A percentile compares a stretch with the other conserved stretches of the same genome.
Conservation (phyloP, 2,113 vertebrate species). For the Holacanthus passer region DNA sequence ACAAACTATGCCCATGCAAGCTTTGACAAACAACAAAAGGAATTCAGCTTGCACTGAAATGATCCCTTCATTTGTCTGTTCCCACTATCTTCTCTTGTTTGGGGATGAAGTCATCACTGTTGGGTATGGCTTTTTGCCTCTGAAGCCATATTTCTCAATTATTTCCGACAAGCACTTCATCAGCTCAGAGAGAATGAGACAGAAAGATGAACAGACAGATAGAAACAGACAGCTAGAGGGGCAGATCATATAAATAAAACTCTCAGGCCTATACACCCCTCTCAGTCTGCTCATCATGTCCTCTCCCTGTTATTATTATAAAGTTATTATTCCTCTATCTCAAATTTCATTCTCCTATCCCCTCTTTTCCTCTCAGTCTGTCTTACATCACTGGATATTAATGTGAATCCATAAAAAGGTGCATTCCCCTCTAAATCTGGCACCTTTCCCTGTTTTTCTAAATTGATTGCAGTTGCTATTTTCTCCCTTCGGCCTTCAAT, state of each 20-base stretch:
- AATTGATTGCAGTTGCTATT: conserved; percentile 53
- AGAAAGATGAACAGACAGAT: conserved; percentile 28
- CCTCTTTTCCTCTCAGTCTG: not conserved
- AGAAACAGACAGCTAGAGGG: conserved; percentile 21
- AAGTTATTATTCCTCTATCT: conserved; percentile 3
- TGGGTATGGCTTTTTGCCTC: conserved; percentile 2
- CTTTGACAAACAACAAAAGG: conserved; percentile 11
- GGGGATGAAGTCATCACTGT: conserved; percentile 13
- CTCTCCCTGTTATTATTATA: not conserved
- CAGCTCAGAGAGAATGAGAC: conserved; percentile 15
- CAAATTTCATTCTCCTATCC: conserved; percentile 10
- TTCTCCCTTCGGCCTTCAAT: conserved; percentile 11
- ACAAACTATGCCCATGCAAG: conserved; percentile 37
- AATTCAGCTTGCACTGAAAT: conserved; percentile 19
- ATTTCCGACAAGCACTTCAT: conserved; percentile 24
- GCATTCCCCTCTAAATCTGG: conserved; percentile 29
- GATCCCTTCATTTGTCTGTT: conserved; percentile 23
- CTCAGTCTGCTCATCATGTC: conserved; percentile 7
- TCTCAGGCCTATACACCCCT: not conserved
- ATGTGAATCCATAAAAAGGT: conserved; percentile 35
- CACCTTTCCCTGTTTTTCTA: conserved; percentile 25
- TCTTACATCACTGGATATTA: conserved; percentile 30
- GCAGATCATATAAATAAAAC: not conserved
- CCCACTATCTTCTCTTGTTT: conserved; percentile 23
- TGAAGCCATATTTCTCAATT: conserved; percentile 17